Conservation (phyloP, 1,140 invertebrate species). For the Rhagoletis pomonella region DNA sequence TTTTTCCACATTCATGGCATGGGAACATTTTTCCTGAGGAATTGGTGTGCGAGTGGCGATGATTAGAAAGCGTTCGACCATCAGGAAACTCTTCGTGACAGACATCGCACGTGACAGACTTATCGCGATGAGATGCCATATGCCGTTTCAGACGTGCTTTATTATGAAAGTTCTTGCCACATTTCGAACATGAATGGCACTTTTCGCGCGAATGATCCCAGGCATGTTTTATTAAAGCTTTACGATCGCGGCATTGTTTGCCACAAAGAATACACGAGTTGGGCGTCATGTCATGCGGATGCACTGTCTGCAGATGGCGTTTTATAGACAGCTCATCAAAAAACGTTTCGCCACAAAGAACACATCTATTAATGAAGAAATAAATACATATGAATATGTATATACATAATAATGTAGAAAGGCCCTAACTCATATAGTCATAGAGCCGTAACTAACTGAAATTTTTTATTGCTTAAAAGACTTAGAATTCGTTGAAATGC, state of each 20-base stretch:
- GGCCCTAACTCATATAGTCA: no score
- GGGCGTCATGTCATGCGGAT: conserved; percentile 67
- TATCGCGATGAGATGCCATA: conserved; percentile 82
- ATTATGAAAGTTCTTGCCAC: conserved; percentile 82
- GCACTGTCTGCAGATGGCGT: conserved; percentile 66
- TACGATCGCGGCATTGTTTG: conserved; percentile 81
- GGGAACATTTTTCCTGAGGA: conserved; percentile 82
- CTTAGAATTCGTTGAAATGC: no score
- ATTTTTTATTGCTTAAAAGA: no score
- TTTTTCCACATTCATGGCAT: conserved; percentile 89
- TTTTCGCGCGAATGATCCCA: conserved; percentile 79
- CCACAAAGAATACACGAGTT: conserved; percentile 80
- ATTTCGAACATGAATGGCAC: conserved; percentile 79
- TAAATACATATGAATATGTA: not conserved
- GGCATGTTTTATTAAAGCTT: conserved; percentile 81
- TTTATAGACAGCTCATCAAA: conserved; percentile 71
- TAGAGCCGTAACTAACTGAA: no score
- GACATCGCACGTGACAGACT: conserved; percentile 81
- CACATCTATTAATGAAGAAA: conserved; percentile 63
- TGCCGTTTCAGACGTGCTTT: conserved; percentile 80
- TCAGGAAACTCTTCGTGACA: conserved; percentile 84
- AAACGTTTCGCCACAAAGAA: conserved; percentile 71
- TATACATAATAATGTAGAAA: no score
- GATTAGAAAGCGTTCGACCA: conserved; percentile 81
- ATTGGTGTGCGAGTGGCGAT: conserved; percentile 80